These are phyloP conservation scores for Halictus rubicundus DNA, from an alignment of 1,140 invertebrate genomes.

Conservation along the genomic window DNA sequence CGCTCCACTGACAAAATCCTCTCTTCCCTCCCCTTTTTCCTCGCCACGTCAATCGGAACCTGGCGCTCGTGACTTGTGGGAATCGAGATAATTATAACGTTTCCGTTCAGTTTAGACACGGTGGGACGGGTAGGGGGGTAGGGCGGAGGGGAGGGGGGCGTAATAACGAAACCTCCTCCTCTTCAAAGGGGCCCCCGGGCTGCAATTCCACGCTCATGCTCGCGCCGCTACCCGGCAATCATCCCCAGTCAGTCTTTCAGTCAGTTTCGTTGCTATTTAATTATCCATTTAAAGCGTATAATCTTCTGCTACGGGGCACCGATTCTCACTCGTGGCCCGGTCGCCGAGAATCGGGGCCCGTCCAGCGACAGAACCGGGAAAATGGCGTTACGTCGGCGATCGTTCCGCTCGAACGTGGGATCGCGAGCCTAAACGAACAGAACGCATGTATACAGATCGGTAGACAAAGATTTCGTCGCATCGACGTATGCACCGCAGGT, in stretches of 20 bases:
- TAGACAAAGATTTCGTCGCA: conserved; percentile 33
- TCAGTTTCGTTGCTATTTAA: conserved; percentile 82
- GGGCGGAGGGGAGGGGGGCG: conserved; percentile 42
- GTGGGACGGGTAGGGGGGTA: conserved; percentile 44
- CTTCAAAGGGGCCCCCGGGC: conserved; percentile 74
- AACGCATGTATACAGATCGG: not conserved
- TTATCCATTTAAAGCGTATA: conserved; percentile 82
- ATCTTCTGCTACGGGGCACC: conserved; percentile 76
- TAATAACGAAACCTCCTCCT: conserved; percentile 71
- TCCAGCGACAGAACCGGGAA: conserved; percentile 41
- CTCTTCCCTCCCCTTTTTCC: conserved; percentile 22
- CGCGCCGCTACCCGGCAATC: conserved; percentile 80
- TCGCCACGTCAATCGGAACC: conserved; percentile 59
- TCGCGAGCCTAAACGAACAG: conserved; percentile 2
- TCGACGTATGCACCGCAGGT: not conserved
- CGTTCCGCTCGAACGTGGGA: conserved; percentile 25
- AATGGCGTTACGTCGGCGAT: not conserved
- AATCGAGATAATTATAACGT: conserved; percentile 80
- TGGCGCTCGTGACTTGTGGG: conserved; percentile 72
- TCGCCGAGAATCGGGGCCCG: conserved; percentile 32
- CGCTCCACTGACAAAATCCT: conserved; percentile 35
- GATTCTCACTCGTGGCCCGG: conserved; percentile 66
- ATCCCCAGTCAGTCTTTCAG: conserved; percentile 81
- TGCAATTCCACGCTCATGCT: conserved; percentile 79
- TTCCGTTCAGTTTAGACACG: conserved; percentile 75